Base-by-base conservation (phyloP, 2,888 invertebrate genomes). In the Teleiodes luculella region DNA sequence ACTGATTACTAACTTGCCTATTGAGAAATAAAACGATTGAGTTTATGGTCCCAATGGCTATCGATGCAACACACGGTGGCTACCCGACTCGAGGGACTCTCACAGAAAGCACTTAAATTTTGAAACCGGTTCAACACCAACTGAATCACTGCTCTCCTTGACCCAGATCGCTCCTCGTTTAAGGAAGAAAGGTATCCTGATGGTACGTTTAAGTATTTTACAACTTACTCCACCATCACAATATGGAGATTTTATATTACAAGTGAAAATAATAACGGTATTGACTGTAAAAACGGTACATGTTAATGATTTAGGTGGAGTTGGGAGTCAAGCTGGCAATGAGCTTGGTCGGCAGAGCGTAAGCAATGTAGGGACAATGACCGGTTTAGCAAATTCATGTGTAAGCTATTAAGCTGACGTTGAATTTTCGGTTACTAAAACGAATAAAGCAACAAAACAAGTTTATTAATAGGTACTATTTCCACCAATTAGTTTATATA, bases 71-170 rank as follows among this genome's bases (percentile, higher is more conserved):
- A 14, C 8, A n/a, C 31, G 10, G 37, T 16, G 16, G 28, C 46
- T 18, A 31, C 20, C 49, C 33, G 47, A 35, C 54, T 49, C 53
- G 41, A 37, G 24, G 62, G 63, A 58, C 57, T 60, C 61, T 51
- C 52, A 68, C 60, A 68, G 71, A 72, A 72, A 69, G 55, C 53
- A 60, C 62, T 56, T 58, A 61, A 62, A 55, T n/a, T 28, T 43
- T 43, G 53, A 57, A 82, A 85, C 84, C 83, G 79, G 85, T 84
- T 78, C 66, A 73, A 77, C 77, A 70, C 66, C 77, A 78, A 70
- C 67, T 65, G 72, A 69, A 70, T 72, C 67, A 74, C 65, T 66
- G 66, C 70, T 76, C 78, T 80, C 86, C 86, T 86, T 86, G 86
- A 85, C 86, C 83, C 62, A 83, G 67, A 72, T 74, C 60, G 56